Percentiles rank a stretch among this genome's conserved stretches.
Conservation (phyloP, 1,140 invertebrate genomes). For the Drosophila arawakana region DNA sequence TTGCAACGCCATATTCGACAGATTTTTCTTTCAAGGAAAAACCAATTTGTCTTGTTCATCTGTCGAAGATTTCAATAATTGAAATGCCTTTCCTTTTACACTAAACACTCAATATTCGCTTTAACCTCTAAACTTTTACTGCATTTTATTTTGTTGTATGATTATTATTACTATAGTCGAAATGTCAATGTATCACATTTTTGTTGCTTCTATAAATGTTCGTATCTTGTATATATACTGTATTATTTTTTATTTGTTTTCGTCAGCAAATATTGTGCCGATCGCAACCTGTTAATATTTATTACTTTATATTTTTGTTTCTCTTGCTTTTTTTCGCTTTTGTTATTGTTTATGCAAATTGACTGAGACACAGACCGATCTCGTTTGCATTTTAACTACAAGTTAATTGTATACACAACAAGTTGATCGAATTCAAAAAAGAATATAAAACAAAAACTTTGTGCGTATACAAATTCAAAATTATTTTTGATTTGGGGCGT, state of each 20-base stretch:
- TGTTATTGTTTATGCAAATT: conserved; percentile 45
- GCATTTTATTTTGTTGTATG: background rate
- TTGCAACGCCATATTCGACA: conserved; percentile 37
- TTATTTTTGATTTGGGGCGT: conserved; percentile 25
- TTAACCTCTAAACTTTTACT: conserved; percentile 11
- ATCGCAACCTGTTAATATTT: conserved; percentile 45
- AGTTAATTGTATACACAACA: conserved; percentile 56
- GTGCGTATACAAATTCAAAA: background rate
- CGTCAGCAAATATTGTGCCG: background rate
- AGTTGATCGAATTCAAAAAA: conserved; percentile 51
- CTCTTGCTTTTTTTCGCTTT: background rate
- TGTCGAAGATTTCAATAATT: conserved; percentile 20
- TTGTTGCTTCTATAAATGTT: conserved; percentile 15
- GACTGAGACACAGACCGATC: conserved; percentile 16
- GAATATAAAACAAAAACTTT: conserved; percentile 37
- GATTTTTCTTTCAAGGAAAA: conserved; percentile 44
- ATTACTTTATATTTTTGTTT: conserved; percentile 14
- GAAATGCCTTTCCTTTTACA: conserved; percentile 24
- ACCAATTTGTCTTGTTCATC: conserved; percentile 45
- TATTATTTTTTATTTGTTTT: conserved; percentile 10
- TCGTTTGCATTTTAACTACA: conserved; percentile 46
- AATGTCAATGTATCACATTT: conserved; percentile 42
- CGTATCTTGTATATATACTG: background rate
- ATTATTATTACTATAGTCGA: conserved; percentile 11
- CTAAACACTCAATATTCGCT: conserved; percentile 2